Evolutionary conservation across 35 echinoderm and acorn worm species (phyloP).

Genomic region (Apostichopus californicus): DNA sequence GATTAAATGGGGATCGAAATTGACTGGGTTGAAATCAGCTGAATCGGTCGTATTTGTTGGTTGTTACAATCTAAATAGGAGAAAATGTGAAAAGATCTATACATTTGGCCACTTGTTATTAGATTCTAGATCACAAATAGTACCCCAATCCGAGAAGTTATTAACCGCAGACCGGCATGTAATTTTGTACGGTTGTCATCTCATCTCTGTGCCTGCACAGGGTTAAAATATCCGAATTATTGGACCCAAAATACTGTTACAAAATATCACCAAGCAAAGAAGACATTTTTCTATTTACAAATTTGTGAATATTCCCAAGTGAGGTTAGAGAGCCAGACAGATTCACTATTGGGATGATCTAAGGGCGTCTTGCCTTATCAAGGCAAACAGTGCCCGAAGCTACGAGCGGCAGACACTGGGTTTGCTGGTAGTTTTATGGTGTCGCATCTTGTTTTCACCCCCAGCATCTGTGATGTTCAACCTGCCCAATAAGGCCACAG

Average conservation of each 20-base stretch:
- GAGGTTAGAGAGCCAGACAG: slow-evolving; percentile 1
- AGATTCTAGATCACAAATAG: background rate
- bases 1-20: too few relatives aligned
- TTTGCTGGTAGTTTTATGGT: slow-evolving; percentile 27
- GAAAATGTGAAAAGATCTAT: too few relatives aligned
- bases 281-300: slow-evolving; percentile 25
- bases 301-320: slow-evolving; percentile 38
- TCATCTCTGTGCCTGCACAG: background rate
- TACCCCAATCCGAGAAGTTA: background rate
- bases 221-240: slow-evolving; percentile 11
- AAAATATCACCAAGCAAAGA: background rate
- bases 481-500: slow-evolving; percentile 93
- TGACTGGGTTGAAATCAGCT: too few relatives aligned
- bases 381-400: slow-evolving; percentile 23
- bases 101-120: too few relatives aligned
- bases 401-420: slow-evolving; percentile 2
- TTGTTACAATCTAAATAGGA: too few relatives aligned
- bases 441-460: slow-evolving; percentile 42
- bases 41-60: too few relatives aligned
- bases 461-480: slow-evolving; percentile 99
- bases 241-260: slow-evolving; percentile 11
- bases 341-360: background rate
- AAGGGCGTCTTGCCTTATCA: slow-evolving; percentile 45
- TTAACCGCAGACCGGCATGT: background rate
- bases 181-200: background rate